Conservation (phyloP, 37 sponge, comb jelly and placozoan genomes). For the Corticium candelabrum region DNA sequence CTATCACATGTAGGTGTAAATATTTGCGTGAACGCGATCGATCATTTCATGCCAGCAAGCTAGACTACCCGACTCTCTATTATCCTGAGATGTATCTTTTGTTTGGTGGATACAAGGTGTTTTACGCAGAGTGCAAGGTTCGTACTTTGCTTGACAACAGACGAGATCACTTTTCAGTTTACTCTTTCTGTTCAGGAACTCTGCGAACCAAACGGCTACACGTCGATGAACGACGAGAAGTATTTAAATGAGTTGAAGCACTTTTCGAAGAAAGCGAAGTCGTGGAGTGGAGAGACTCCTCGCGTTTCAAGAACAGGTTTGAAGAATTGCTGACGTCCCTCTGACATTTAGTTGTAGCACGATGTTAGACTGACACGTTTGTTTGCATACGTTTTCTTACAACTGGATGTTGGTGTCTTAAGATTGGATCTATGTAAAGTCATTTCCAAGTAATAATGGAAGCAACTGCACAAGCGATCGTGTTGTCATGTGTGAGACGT, state of each 20-base stretch:
- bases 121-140: slow-evolving; percentile 10
- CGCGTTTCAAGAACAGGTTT: not conserved
- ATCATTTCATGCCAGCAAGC: slow-evolving; percentile 33
- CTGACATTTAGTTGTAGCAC: too few species aligned
- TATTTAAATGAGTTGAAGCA: slow-evolving; percentile 51
- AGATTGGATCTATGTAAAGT: too few species aligned
- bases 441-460: too few species aligned
- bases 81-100: slow-evolving; percentile 93
- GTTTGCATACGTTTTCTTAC: too few species aligned
- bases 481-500: too few species aligned
- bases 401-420: too few species aligned
- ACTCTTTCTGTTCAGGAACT: too few species aligned
- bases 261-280: slow-evolving; percentile 51
- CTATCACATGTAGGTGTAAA: slow-evolving; percentile 47
- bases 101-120: slow-evolving; percentile 76
- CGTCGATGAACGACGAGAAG: slow-evolving; percentile 51
- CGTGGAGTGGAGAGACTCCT: slow-evolving; percentile 38
- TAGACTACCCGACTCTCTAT: slow-evolving; percentile 77
- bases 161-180: too few species aligned
- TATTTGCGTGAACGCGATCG: slow-evolving; percentile 71
- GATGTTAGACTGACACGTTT: too few species aligned
- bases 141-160: too few species aligned
- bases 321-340: too few species aligned
- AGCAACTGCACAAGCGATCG: too few species aligned
- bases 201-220: slow-evolving; percentile 57